A percentile compares a stretch with the other conserved stretches of the same genome.
Evolutionary conservation across 2,113 vertebrate genomes (phyloP).

Genomic region (Myiozetetes cayanensis): DNA sequence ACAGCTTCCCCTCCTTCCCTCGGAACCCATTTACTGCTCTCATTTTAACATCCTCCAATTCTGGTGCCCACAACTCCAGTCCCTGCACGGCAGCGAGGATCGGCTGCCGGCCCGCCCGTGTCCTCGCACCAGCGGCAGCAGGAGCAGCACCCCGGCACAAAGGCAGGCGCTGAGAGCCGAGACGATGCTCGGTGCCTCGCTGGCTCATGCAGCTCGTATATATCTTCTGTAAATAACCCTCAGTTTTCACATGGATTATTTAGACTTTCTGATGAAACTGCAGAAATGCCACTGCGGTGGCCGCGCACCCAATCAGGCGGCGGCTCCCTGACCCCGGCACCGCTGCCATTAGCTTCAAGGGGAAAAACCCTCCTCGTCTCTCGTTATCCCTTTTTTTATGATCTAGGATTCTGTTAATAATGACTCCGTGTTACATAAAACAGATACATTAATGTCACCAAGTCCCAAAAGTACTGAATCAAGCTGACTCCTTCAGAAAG

Average conservation of each 20-base stretch:
- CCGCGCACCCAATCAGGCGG: slow-evolving; percentile 78
- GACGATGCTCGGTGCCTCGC: neutral
- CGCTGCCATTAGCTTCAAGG: slow-evolving; percentile 83
- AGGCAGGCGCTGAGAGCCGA: neutral
- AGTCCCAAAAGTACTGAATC: slow-evolving; percentile 73
- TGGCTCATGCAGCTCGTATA: neutral
- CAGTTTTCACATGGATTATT: slow-evolving; percentile 72
- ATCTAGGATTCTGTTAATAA: slow-evolving; percentile 74
- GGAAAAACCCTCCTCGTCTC: slow-evolving; percentile 80
- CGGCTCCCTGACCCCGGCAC: slow-evolving; percentile 77
- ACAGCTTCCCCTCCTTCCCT: neutral
- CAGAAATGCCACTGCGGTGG: slow-evolving; percentile 77
- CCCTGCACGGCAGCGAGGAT: neutral
- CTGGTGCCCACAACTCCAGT: accelerated
- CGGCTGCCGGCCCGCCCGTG: neutral
- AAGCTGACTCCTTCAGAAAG: slow-evolving; percentile 64
- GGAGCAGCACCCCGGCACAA: neutral
- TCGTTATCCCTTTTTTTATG: slow-evolving; percentile 77
- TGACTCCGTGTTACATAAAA: slow-evolving; percentile 73
- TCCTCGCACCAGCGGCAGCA: neutral
- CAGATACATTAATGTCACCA: slow-evolving; percentile 75
- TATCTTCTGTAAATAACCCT: slow-evolving; percentile 68
- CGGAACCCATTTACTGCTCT: neutral
- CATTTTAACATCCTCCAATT: neutral
- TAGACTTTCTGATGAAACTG: slow-evolving; percentile 79